Base-by-base conservation (phyloP, 1,140 invertebrate genomes). In the Carposina sasakii region DNA sequence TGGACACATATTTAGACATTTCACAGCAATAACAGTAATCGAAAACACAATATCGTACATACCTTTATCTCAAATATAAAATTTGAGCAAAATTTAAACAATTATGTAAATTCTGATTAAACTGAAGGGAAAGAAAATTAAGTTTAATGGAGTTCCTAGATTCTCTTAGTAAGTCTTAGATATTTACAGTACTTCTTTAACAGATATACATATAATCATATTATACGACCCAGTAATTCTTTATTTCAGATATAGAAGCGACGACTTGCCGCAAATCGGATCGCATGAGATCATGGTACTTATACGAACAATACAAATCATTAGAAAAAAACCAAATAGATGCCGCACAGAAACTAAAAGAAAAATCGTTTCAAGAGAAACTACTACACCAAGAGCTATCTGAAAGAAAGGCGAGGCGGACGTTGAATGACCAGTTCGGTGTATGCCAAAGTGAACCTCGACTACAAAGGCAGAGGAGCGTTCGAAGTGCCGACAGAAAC, bases 301-400 rank as follows among this genome's bases (percentile, higher is more conserved):
- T 78, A 23, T 81, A 78, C 43, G 81, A 84, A 50, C 81, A 84
- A 44, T 81, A 66, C 46, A 84, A 76, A 49, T 69, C 76, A 0
- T 52, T 84, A 20, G 75, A 81, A 52, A 64, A 60, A n/a, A 74
- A 69, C 44, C 81, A 84, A 49, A 44, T 71, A 5, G 66, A 84
- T 31, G 77, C 76, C 4, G 66, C 75, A n/a, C 54, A 61, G 49
- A 67, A 49, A 44, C 36, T 84, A 12, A 74, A 72, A 44, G 61
- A 71, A 31, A 68, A 54, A 48, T 71, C 67, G 0, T 70, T 65
- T 24, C 77, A 81, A 52, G 73, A 81, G 10, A 68, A 47, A 23
- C 65, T 81, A 20, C 56, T 84, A 41, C 64, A 55, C 16, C 67
- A 67, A 31, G 81, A 81, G 39, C 47, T 84, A 3, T 57, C 45